Conservation (phyloP, 64 coral and sea anemone species). For the Pocillopora damicornis region DNA sequence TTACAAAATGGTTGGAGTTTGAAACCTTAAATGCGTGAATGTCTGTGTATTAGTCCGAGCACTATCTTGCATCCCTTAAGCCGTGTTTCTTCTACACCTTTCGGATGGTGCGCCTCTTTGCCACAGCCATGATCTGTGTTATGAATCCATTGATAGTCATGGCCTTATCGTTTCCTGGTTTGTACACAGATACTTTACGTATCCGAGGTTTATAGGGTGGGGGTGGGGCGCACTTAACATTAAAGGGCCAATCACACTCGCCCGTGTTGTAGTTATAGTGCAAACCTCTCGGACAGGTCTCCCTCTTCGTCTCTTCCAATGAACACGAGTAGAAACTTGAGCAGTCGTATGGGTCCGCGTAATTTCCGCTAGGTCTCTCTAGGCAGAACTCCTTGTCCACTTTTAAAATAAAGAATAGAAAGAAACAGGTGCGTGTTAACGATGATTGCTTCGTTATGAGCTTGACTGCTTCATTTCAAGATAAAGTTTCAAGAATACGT, state of each 20-base stretch:
- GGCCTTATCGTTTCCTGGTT: neutral
- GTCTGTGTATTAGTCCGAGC: no score
- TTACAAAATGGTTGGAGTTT: no score
- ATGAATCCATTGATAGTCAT: constrained; percentile 16
- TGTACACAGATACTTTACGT: constrained; percentile 2
- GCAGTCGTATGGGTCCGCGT: constrained; percentile 35
- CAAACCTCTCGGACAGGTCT: constrained; percentile 27
- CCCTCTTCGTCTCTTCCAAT: neutral
- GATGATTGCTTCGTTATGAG: neutral
- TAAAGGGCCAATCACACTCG: constrained; percentile 31
- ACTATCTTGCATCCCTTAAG: neutral
- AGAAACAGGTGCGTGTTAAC: neutral
- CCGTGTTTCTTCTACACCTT: constrained; percentile 6
- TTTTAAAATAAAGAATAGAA: neutral
- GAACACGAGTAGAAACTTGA: constrained; percentile 8
- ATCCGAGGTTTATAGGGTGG: neutral
- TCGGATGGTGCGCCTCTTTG: constrained; percentile 1
- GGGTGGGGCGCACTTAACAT: constrained; percentile 6
- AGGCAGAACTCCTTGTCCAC: constrained; percentile 22
- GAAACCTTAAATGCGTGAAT: no score
- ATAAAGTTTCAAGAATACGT: no score
- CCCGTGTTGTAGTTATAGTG: constrained; percentile 32
- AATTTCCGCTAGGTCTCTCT: constrained; percentile 1
- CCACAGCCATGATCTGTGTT: constrained; percentile 18
- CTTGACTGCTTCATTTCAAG: no score